Percentiles rank a stretch among this genome's conserved stretches.
Conservation (phyloP, 2,888 invertebrate genomes). For the Frankliniella fusca region DNA sequence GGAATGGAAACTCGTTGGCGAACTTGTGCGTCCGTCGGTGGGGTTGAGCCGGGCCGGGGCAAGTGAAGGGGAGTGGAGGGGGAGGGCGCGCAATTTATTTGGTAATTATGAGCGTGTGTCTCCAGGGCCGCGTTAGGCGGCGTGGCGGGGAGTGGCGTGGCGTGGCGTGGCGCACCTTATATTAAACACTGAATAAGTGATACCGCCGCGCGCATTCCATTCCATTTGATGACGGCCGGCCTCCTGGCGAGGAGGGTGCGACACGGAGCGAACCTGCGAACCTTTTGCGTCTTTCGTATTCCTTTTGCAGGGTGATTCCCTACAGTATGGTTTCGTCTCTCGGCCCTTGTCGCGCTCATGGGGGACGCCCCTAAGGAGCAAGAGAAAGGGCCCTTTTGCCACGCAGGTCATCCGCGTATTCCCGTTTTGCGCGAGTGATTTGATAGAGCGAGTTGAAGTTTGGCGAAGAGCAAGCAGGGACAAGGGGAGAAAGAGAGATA, state of each 20-base stretch:
- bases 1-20: background rate
- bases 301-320: too few species aligned
- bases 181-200: slow-evolving; percentile 7
- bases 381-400: too few species aligned
- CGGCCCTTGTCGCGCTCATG: too few species aligned
- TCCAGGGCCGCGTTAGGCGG: slow-evolving; percentile 38
- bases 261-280: too few species aligned
- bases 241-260: too few species aligned
- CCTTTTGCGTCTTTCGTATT: too few species aligned
- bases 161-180: background rate
- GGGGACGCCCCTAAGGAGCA: too few species aligned
- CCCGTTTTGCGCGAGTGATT: too few species aligned
- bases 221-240: too few species aligned
- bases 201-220: background rate
- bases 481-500: background rate
- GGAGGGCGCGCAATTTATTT: slow-evolving; percentile 39
- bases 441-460: too few species aligned
- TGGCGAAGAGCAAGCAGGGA: background rate
- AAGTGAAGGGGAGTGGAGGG: background rate
- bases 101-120: slow-evolving; percentile 40
- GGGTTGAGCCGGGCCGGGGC: background rate
- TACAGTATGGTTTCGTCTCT: too few species aligned
- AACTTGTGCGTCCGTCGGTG: slow-evolving; percentile 1
- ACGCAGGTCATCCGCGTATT: too few species aligned
- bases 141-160: slow-evolving; percentile 16